Evolutionary conservation across 1,140 invertebrate genomes (phyloP), one percentile per base, ranked within the genome.

Genomic region (Lordiphosa collinella): DNA sequence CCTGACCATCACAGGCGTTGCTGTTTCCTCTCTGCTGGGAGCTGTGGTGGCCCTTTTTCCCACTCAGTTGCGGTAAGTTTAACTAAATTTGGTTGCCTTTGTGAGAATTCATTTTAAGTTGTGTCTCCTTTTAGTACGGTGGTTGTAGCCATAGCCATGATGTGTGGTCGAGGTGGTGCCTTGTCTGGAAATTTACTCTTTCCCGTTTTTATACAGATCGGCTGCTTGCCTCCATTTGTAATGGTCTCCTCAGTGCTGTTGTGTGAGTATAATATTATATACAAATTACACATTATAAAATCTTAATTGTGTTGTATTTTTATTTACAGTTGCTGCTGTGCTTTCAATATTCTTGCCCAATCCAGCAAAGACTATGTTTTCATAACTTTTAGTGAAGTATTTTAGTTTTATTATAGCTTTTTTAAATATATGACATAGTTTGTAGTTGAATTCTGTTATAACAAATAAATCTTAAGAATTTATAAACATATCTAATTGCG

Each of bases 141-240:
- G 38, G 71, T 88, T 25, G 78, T 88, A 7, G 78, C 86, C 29
- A 76, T 67, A 34, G 74, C 71, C 37, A 82, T 88, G 82, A 88
- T 88, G 87, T 89, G 68, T 44, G 87, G 87, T 3, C 76, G 87
- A 2, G 46, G 85, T 35, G 87, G 87, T 4, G 87, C 87, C 0
- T 38, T 89, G 8, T 82, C 87, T 0, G 87, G 87, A 4, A 89
- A 89, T 48, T 32, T 88, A 5, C 61, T 89, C 1, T 89, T 89
- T 29, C 87, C 87, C 0, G 47, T 85, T 7, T 70, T 89, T 16
- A 49, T 89, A 10, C 62, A 87, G 36, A 76, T 80, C 3, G 87
- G 87, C 1, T 89, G 87, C 18, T 41, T 89, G 46, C 87, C 87
- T 34, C 87, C 87, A 4, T 89, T 89, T 22, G 13, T 87, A 25